Percentiles rank a stretch among this genome's conserved stretches.
These are phyloP conservation scores for Brenthis ino DNA, from an alignment of 2,888 invertebrate species.

Conservation along the genomic window DNA sequence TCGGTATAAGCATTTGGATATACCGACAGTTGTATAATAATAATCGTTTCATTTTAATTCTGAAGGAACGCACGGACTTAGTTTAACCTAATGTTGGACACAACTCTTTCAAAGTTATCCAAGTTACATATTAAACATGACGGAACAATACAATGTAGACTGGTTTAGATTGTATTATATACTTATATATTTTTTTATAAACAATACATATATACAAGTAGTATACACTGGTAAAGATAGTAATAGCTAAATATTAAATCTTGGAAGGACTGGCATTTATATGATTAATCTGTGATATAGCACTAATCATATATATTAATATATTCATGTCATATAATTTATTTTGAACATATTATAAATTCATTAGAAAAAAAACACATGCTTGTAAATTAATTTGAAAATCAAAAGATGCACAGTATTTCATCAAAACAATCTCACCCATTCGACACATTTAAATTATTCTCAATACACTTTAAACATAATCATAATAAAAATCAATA, in stretches of 20 bases:
- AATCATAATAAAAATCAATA: constrained; percentile 8
- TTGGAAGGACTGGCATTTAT: constrained; percentile 20
- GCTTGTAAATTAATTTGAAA: neutral
- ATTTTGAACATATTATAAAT: constrained; percentile 13
- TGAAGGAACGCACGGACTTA: constrained; percentile 12
- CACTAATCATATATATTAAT: constrained; percentile 8
- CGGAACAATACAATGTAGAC: constrained; percentile 2
- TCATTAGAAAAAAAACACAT: neutral
- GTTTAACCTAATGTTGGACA: neutral
- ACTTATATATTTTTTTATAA: constrained; percentile 5
- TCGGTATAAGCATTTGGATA: constrained; percentile 4
- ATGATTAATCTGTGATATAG: constrained; percentile 12
- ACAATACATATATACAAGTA: constrained; percentile 17
- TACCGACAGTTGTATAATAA: neutral
- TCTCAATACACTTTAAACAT: neutral
- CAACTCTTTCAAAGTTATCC: no score
- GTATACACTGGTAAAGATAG: neutral
- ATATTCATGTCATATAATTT: constrained; percentile 7
- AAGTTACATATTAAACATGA: neutral
- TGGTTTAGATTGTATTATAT: constrained; percentile 6
- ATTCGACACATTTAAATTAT: constrained; percentile 6
- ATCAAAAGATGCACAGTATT: neutral
- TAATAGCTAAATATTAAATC: constrained; percentile 12
- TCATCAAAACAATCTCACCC: neutral
- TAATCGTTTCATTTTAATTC: neutral